Conservation (phyloP, 1,140 invertebrate genomes). For the Penaeus vannamei region DNA sequence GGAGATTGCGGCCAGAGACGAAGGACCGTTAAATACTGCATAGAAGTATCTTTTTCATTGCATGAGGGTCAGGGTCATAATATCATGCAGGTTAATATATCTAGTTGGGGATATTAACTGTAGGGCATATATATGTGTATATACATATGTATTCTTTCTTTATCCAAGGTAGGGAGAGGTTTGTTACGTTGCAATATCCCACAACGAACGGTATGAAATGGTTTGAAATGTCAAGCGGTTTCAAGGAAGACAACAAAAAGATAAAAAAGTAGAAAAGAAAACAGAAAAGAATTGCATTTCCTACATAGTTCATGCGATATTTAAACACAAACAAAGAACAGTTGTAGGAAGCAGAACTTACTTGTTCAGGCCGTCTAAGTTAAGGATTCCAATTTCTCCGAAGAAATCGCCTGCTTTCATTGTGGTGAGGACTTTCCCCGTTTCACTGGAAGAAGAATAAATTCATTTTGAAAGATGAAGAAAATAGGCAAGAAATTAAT, state of each 20-base stretch:
- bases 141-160: too few relatives aligned
- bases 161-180: too few relatives aligned
- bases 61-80: too few relatives aligned
- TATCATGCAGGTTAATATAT: too few relatives aligned
- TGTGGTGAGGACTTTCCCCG: conserved; percentile 91
- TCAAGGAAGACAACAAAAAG: background rate
- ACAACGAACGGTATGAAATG: background rate
- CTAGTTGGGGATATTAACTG: too few relatives aligned
- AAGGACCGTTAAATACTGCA: too few relatives aligned
- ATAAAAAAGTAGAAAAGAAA: background rate
- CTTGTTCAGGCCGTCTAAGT: conserved; percentile 96
- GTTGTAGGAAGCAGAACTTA: conserved; percentile 75
- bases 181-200: too few relatives aligned
- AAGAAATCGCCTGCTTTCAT: conserved; percentile 99
- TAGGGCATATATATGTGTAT: too few relatives aligned
- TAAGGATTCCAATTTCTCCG: conserved; percentile 97
- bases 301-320: background rate
- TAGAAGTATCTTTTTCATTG: too few relatives aligned
- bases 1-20: too few relatives aligned
- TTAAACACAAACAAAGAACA: background rate
- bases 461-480: conserved; percentile 46
- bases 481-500: background rate
- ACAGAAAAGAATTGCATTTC: background rate
- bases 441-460: conserved; percentile 80
- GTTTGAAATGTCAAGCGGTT: background rate